Conservation (phyloP, 2,113 vertebrate species). For the Casuarius casuarius region DNA sequence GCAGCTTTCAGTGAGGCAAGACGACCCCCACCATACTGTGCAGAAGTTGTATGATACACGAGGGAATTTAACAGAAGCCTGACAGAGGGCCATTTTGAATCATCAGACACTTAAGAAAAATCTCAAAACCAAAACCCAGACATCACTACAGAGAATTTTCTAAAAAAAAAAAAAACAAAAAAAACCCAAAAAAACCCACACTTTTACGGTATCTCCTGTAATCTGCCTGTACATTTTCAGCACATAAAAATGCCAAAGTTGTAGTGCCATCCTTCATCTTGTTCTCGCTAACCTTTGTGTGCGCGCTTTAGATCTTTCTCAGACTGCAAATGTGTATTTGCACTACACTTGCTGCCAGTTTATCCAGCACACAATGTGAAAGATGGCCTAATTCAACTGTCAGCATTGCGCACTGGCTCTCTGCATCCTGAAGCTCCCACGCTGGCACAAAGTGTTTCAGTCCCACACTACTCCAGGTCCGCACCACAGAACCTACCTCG, state of each 20-base stretch:
- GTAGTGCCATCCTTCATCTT: not conserved
- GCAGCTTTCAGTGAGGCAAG: not conserved
- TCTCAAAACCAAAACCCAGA: not conserved
- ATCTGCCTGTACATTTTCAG: not conserved
- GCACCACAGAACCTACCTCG: not conserved
- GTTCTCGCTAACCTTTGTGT: not conserved
- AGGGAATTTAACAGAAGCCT: not conserved
- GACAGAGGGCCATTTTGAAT: not conserved
- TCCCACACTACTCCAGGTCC: not conserved
- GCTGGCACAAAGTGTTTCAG: not conserved
- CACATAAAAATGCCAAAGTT: not conserved
- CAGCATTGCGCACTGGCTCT: not conserved
- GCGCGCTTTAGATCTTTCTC: not conserved
- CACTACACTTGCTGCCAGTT: not conserved
- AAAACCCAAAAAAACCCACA: too few relatives aligned
- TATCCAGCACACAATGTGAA: not conserved
- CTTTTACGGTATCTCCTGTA: constrained; percentile 39
- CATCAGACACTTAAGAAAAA: not conserved
- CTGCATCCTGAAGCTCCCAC: not conserved
- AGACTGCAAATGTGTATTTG: not conserved
- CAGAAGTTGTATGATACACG: not conserved
- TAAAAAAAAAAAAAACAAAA: not conserved
- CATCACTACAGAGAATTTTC: not conserved
- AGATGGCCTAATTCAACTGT: not conserved
- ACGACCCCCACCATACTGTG: not conserved